Conservation (phyloP, 37 sponge, comb jelly and placozoan species). For the Aphrocallistes beatrix region DNA sequence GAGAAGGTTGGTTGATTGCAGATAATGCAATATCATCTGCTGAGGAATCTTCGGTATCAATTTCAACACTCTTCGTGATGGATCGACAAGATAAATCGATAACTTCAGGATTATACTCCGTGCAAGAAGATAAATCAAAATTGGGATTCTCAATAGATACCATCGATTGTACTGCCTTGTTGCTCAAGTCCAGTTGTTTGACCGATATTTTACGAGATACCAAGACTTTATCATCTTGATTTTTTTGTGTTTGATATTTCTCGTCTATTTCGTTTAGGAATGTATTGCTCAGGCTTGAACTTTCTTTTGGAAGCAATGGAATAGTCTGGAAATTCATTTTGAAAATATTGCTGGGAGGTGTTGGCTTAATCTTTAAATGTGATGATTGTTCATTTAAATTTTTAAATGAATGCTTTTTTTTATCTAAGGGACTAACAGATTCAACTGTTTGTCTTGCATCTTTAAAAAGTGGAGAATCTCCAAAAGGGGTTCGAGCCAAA, state of each 20-base stretch:
- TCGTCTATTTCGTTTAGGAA: not conserved
- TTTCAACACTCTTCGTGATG: too few species aligned
- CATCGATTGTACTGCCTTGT: not conserved
- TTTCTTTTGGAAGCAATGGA: not conserved
- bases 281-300: not conserved
- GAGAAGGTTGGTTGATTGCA: too few species aligned
- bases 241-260: not conserved
- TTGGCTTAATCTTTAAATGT: too few species aligned
- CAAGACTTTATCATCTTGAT: not conserved
- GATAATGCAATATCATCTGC: too few species aligned
- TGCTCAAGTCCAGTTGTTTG: not conserved
- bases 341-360: not conserved
- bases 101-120: too few species aligned
- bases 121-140: too few species aligned
- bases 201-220: not conserved
- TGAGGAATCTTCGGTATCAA: too few species aligned
- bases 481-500: conserved; percentile 64
- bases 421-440: not conserved
- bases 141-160: too few species aligned
- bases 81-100: too few species aligned
- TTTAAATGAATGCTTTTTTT: too few species aligned
- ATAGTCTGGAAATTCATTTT: not conserved
- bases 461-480: conserved; percentile 86
- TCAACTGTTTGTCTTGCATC: conserved; percentile 29
- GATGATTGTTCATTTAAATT: too few species aligned